Base-by-base conservation (phyloP, 2,888 invertebrate species). In the Chymomyza procnemis region DNA sequence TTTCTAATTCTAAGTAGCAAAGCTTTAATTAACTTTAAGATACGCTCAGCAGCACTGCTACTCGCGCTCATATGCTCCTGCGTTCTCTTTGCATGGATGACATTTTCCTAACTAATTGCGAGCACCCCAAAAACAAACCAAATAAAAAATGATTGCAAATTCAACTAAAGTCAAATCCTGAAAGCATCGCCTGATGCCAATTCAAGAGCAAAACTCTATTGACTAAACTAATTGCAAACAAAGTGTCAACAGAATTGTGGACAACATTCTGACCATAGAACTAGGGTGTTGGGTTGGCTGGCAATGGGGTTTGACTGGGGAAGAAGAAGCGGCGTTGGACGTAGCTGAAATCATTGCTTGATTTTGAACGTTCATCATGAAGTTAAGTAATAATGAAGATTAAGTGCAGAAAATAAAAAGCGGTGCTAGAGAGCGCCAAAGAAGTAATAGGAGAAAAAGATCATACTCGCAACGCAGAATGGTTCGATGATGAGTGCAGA, bases 21-120 rank as follows among this genome's bases (percentile, higher is more conserved):
- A 67, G 75, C 76, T 87, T 83, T 85, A 87, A 87, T 83, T 87
- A 87, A 85, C 80, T 74, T 80, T 84, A n/a, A 50, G 4, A 18
- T 1, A 18, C 0, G 0, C 8, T 8, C 16, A 2, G 16, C 6
- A 9, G 19, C 1, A 18, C 4, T 8, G 5, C 3, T 4, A 8
- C 19, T 50, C 14, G 4, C 19, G 14, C 50, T 50, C 19, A 4
- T 6, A 12, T 9, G 1, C 12, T 50, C 16, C 18, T n/a, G n/a
- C n/a, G n/a, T n/a, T n/a, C 47, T 47, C 16, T 47, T 8, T 16
- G 47, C n/a, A n/a, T n/a, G n/a, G n/a, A n/a, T n/a, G n/a, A n/a
- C 48, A 16, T 18, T 50, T 50, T 6, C 18, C 48, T 18, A 18
- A 41, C 34, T 41, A 41, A 41, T 41, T 41, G 34, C 34, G 12